phyloP scores from a whole-genome alignment of 2,888 invertebrate species.

The Pollenia amentaria region DNA sequence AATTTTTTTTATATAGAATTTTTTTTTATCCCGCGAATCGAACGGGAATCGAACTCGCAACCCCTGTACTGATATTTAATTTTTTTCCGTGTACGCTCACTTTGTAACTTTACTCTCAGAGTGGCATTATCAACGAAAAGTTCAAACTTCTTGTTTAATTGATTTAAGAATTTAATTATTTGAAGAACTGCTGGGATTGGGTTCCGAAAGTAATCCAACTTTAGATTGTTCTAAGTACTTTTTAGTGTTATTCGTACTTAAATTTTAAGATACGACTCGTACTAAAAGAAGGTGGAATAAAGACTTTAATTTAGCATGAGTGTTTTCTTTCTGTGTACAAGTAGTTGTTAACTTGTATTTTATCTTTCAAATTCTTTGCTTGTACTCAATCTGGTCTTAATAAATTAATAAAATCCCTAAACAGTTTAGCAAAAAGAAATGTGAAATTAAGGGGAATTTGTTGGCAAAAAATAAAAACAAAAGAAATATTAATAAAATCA shows the following conservation, averaged over 20 bases:
- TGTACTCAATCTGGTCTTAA: slow-evolving; percentile 73
- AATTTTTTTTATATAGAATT: too few species aligned
- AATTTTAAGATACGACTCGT: slow-evolving; percentile 9
- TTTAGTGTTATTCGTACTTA: neutral
- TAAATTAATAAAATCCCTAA: slow-evolving; percentile 76
- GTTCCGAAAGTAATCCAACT: too few species aligned
- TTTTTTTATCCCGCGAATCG: too few species aligned
- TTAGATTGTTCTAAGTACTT: too few species aligned
- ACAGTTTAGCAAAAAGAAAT: slow-evolving; percentile 11
- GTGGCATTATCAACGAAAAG: too few species aligned
- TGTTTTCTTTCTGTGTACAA: slow-evolving; percentile 39
- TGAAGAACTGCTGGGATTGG: too few species aligned
- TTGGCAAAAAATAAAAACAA: slow-evolving; percentile 36
- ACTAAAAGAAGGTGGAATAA: slow-evolving; percentile 11
- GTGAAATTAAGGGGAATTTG: neutral
- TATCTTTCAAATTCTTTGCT: slow-evolving; percentile 55
- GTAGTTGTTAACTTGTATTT: slow-evolving; percentile 33
- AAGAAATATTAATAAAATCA: slow-evolving; percentile 73
- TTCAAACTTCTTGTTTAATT: too few species aligned
- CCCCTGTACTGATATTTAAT: too few species aligned
- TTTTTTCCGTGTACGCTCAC: too few species aligned
- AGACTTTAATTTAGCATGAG: slow-evolving; percentile 66
- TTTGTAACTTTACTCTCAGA: too few species aligned
- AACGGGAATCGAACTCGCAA: too few species aligned
- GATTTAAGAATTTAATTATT: too few species aligned